Base-by-base conservation (phyloP, 2,888 invertebrate genomes). In the Sinopyrophorus schimmeli region DNA sequence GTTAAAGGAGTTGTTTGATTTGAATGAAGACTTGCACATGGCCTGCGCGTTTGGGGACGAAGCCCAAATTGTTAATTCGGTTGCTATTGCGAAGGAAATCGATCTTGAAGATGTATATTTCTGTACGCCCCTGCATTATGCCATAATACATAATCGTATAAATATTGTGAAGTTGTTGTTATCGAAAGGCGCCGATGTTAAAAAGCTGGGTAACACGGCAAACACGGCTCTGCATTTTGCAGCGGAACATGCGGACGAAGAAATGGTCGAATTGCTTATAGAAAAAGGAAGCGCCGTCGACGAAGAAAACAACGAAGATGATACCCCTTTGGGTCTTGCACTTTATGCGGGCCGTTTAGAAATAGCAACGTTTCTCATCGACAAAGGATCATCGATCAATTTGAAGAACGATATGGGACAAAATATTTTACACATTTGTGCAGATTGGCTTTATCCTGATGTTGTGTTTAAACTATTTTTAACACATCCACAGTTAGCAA, bases 151-250 rank as follows among this genome's bases (percentile, higher is more conserved):
- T 14, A 18, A 14, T 9, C 42, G 26, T 9, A 9, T 34, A 5
- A 26, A 42, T 24, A 4, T 14, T 3, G n/a, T 34, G 11, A 6
- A 18, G 1, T 12, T 34, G 5, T 18, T 42, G 2, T 18, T 42
- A 7, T 7, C 16, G 10, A 7, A 11, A 6, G 42, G 24, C 1
- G 18, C 27, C 0, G 16, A 42, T 4, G 14, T 42, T 12, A 27
- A 32, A 3, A 16, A 11, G 12, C 17, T 9, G 3, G 31, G 42
- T 18, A 5, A 15, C 5, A 16, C 17, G n/a, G 30, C 18, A 7
- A 41, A 41, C 21, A 15, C 41, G 0, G 16, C 41, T 15, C 23
- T 41, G 4, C 41, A 41, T 20, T 12, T 31, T 11, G 41, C 41
- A 21, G 41, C 11, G 2, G 18, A 23, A 17, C 5, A 1, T 7